Percentiles rank a stretch among this genome's conserved stretches.
Conservation (phyloP, 2,888 invertebrate species). For the Papilio protenor region DNA sequence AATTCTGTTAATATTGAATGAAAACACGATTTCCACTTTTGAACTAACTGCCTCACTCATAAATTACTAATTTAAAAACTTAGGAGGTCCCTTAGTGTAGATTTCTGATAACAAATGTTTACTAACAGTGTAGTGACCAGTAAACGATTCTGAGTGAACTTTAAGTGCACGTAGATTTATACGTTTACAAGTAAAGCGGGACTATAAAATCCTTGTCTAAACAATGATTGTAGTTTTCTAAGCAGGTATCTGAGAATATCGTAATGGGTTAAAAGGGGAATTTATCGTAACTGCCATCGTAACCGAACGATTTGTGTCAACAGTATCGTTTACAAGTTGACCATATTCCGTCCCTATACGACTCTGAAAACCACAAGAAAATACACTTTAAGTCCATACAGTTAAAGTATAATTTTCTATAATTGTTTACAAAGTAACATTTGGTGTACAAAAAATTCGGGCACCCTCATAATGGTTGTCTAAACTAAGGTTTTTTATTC, state of each 20-base stretch:
- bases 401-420: constrained; percentile 34
- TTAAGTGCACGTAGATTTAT: not conserved
- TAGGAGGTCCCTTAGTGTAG: no score
- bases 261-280: constrained; percentile 37
- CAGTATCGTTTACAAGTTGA: constrained; percentile 40
- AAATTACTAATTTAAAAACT: no score
- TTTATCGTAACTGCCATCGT: constrained; percentile 38
- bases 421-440: not conserved
- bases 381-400: constrained; percentile 31
- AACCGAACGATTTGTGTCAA: constrained; percentile 39
- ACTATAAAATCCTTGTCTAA: not conserved
- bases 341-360: not conserved
- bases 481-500: constrained; percentile 50
- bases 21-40: not conserved
- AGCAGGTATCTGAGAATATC: constrained; percentile 30
- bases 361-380: constrained; percentile 11
- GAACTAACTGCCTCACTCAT: no score
- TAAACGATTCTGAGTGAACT: not conserved
- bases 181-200: not conserved
- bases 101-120: not conserved
- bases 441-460: constrained; percentile 44
- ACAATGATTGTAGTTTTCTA: not conserved
- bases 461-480: constrained; percentile 52
- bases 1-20: not conserved
- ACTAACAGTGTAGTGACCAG: not conserved